These are phyloP conservation scores for Monochamus saltuarius DNA, from an alignment of 1,140 invertebrate genomes.

Conservation along the genomic window DNA sequence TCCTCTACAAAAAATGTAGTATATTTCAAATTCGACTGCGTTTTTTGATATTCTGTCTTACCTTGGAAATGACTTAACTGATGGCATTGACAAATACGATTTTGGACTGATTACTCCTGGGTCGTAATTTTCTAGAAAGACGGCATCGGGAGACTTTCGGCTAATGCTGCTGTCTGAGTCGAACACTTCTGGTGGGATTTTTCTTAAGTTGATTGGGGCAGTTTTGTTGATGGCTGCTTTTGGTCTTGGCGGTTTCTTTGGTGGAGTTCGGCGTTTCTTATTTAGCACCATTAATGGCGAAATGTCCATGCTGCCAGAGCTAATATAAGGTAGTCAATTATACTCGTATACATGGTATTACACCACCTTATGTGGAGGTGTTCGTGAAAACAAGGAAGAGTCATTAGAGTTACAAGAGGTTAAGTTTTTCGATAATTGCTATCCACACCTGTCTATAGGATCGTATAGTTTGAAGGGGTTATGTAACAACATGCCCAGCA, in stretches of 20 bases:
- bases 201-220: conserved; percentile 36
- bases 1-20: conserved; percentile 53
- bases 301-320: conserved; percentile 46
- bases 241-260: conserved; percentile 39
- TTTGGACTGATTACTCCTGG: conserved; percentile 60
- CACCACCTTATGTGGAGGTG: no score
- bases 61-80: conserved; percentile 74
- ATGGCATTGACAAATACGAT: conserved; percentile 79
- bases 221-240: conserved; percentile 47
- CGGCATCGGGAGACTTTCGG: conserved; percentile 36
- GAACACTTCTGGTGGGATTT: conserved; percentile 33
- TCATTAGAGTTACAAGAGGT: no score
- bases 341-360: no score
- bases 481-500: no score
- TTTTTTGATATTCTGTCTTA: conserved; percentile 27
- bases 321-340: no score
- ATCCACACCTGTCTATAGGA: no score
- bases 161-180: conserved; percentile 43
- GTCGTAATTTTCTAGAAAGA: conserved; percentile 42
- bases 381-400: no score
- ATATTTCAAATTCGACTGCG: neutral
- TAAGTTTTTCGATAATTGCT: no score
- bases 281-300: conserved; percentile 47
- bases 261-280: conserved; percentile 31
- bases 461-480: no score